A percentile compares a stretch with the other conserved stretches of the same genome.
Conservation (phyloP, 2,113 vertebrate species). For the Malaclemys terrapin region DNA sequence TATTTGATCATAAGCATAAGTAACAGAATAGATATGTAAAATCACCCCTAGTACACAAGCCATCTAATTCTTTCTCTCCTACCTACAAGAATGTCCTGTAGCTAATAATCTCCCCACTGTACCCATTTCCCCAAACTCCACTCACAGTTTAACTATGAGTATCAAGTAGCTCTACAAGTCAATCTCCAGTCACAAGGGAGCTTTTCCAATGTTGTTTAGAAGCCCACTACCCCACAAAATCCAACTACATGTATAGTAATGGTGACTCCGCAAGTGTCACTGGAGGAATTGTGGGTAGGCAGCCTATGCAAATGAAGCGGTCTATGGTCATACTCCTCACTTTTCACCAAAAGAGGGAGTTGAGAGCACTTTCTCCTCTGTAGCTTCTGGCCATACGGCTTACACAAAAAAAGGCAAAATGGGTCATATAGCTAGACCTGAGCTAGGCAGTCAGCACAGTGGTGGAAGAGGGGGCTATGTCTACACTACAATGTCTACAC, state of each 20-base stretch:
- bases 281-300: neutral
- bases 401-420: neutral
- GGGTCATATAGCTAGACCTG: neutral
- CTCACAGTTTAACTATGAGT: too few species aligned
- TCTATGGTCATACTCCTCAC: neutral
- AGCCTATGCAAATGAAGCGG: neutral
- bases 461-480: neutral
- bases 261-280: neutral
- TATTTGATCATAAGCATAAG: too few species aligned
- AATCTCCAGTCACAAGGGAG: too few species aligned
- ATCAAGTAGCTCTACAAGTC: too few species aligned
- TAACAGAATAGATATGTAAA: neutral
- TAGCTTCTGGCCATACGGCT: neutral
- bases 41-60: neutral
- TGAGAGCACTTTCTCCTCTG: neutral
- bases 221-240: neutral
- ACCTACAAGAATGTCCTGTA: too few species aligned
- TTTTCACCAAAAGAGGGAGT: neutral
- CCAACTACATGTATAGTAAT: neutral
- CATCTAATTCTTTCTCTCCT: neutral
- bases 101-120: too few species aligned
- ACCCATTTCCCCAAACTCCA: too few species aligned
- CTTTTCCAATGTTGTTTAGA: too few species aligned
- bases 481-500: too few species aligned
- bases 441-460: neutral